Evolutionary conservation across 1,140 invertebrate genomes (phyloP), one percentile per base, ranked within the genome.

Genomic region (Melitaea cinxia): DNA sequence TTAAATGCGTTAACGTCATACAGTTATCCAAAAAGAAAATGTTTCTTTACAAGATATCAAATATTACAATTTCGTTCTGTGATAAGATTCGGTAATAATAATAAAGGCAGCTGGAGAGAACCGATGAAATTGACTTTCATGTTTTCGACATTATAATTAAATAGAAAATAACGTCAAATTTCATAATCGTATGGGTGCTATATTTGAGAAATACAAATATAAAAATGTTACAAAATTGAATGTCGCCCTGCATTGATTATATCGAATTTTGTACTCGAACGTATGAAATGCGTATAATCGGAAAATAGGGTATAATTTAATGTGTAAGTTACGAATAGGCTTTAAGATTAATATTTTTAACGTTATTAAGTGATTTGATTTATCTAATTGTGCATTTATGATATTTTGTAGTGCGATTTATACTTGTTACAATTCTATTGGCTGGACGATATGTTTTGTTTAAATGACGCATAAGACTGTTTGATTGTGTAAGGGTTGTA

Each of bases 201-300:
- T 70, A 37, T 28, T 50, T 65, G 26, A 55, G 37, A 63, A 54
- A 42, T 28, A 55, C 7, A 19, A 47, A 47, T 47, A 2, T 23
- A 45, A 5, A 23, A 14, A 33, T 23, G 17, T 42, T 47, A 47
- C 17, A 47, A 47, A 47, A 23, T 12, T 23, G 2, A 23, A 47
- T 23, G 17, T 17, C 42, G 73, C 81, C 84, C 80, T 83, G 87
- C 79, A 82, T 87, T 76, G 85, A 75, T 80, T 85, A 75, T 85
- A 83, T 89, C 84, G 77, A 53, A 72, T 80, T 86, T 81, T 77
- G 70, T 80, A 77, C 78, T 68, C 45, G 47, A 56, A 71, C 77
- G 73, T 87, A 85, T 84, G 70, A 74, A 82, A 80, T 77, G 79
- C 84, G 79, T 85, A 71, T 80, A 85, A 82, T 89, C 85, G 87